Evolutionary conservation across 2,113 vertebrate genomes (phyloP).

Genomic region (Sylvietta virens): DNA sequence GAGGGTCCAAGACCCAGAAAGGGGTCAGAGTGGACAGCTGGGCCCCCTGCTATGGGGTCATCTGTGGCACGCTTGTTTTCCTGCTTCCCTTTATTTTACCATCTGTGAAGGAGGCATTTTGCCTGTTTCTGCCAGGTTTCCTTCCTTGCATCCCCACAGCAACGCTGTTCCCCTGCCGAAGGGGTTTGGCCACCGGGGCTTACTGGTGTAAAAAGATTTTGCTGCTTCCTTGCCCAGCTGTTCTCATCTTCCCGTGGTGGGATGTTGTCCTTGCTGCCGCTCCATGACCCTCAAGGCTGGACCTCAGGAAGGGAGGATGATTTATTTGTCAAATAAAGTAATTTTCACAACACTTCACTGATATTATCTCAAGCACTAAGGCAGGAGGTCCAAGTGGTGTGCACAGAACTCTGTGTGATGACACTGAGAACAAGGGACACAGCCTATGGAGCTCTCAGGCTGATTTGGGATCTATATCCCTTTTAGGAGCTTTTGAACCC

Average conservation of each 20-base stretch:
- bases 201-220: not conserved
- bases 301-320: rapidly evolving
- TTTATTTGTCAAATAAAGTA: not conserved
- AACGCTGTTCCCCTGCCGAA: rapidly evolving
- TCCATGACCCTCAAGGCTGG: rapidly evolving
- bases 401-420: not conserved
- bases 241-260: rapidly evolving
- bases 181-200: not conserved
- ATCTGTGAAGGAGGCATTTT: not conserved
- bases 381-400: not conserved
- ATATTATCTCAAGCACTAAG: not conserved
- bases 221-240: not conserved
- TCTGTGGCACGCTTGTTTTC: not conserved
- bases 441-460: too few relatives aligned
- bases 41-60: not conserved
- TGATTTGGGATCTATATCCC: not conserved
- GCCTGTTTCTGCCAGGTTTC: not conserved
- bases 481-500: not conserved
- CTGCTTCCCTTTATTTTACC: not conserved
- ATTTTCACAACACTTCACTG: not conserved
- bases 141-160: not conserved
- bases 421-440: not conserved
- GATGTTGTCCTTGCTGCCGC: rapidly evolving
- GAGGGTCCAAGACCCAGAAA: not conserved
- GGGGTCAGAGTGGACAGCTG: not conserved